These are phyloP conservation scores for Notolepis coatsorum DNA, from an alignment of 2,797 vertebrate genomes.

Conservation along the genomic window DNA sequence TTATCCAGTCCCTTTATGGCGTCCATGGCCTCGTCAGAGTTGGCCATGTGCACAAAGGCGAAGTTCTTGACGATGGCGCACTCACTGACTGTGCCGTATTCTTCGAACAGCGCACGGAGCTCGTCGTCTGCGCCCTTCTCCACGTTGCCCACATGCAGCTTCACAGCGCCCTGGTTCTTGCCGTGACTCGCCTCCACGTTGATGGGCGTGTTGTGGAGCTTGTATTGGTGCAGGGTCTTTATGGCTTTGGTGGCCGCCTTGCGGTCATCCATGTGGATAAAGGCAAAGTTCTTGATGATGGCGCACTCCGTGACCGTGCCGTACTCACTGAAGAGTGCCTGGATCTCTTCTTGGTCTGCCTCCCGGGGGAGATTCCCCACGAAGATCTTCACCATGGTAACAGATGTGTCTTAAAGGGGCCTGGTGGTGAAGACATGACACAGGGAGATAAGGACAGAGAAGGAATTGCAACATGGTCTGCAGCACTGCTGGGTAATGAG, in stretches of 20 bases:
- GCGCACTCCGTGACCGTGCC: constrained; percentile 84
- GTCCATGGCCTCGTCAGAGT: constrained; percentile 84
- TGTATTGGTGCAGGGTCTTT: constrained; percentile 78
- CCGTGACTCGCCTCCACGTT: constrained; percentile 84
- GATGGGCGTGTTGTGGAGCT: constrained; percentile 80
- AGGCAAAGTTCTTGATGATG: constrained; percentile 86
- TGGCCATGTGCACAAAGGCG: constrained; percentile 84
- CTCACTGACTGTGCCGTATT: constrained; percentile 80
- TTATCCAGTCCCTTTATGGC: constrained; percentile 83
- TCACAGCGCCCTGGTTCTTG: constrained; percentile 81
- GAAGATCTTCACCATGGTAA: constrained; percentile 85
- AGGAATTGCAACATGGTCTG: too few relatives aligned
- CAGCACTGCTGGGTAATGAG: too few relatives aligned
- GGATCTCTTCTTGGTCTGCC: constrained; percentile 81
- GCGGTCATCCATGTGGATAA: constrained; percentile 86
- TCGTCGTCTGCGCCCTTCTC: constrained; percentile 79
- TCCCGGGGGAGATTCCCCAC: constrained; percentile 83
- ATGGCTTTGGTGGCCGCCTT: constrained; percentile 85
- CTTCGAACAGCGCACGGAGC: constrained; percentile 80
- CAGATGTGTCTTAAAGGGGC: constrained; percentile 17
- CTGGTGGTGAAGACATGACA: background rate
- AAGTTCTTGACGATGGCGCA: constrained; percentile 84
- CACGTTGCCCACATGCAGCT: constrained; percentile 86
- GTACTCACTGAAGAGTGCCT: constrained; percentile 77
- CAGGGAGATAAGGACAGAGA: too few relatives aligned